Percentiles rank a stretch among this genome's conserved stretches.
phyloP scores from a whole-genome alignment of 1,140 invertebrate genomes.

The Nebria ingens region DNA sequence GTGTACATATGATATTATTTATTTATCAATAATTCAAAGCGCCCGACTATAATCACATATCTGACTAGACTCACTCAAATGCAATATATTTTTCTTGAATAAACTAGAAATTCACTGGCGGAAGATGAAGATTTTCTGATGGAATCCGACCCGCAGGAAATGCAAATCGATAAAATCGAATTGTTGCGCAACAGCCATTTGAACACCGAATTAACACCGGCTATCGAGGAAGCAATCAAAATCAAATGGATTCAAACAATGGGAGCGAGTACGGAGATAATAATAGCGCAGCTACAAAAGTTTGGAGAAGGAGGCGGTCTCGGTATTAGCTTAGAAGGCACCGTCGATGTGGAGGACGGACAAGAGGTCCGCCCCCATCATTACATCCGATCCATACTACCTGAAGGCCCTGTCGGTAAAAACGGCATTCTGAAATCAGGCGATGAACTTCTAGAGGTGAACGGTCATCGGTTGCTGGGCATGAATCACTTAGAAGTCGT shows the following conservation, averaged over 20 bases:
- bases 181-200: constrained; percentile 16
- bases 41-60: too few species aligned
- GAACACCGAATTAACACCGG: constrained; percentile 45
- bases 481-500: constrained; percentile 96
- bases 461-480: constrained; percentile 86
- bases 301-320: constrained; percentile 80
- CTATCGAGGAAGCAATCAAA: constrained; percentile 67
- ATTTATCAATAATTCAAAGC: too few species aligned
- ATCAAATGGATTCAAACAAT: constrained; percentile 77
- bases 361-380: constrained; percentile 85
- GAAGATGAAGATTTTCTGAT: constrained; percentile 23
- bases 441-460: constrained; percentile 92
- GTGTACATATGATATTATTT: too few species aligned
- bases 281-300: constrained; percentile 79
- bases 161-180: constrained; percentile 20
- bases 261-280: constrained; percentile 74
- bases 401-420: constrained; percentile 87
- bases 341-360: constrained; percentile 88
- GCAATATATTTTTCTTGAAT: too few species aligned
- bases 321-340: constrained; percentile 93
- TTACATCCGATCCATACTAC: constrained; percentile 85
- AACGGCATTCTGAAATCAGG: constrained; percentile 74
- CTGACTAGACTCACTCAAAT: too few species aligned
- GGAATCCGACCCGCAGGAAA: constrained; percentile 18
- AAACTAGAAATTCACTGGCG: constrained; percentile 26